phyloP scores from a whole-genome alignment of 2,797 vertebrate species.

The Aythya fuligula region DNA sequence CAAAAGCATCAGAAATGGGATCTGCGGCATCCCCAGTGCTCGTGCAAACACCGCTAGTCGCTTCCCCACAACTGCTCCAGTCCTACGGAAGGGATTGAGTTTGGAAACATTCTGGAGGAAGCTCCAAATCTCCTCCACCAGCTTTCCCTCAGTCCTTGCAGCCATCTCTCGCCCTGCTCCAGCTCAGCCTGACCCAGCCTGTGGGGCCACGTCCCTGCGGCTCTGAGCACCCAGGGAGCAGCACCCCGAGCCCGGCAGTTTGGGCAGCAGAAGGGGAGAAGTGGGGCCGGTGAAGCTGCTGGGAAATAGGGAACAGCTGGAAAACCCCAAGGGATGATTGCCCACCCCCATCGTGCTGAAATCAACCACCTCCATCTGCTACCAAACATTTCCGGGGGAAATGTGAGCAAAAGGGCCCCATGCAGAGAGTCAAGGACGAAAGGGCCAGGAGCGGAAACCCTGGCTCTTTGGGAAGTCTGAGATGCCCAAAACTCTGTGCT shows the following conservation, averaged over 20 bases:
- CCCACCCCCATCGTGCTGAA: too few relatives aligned
- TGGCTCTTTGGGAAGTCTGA: too few relatives aligned
- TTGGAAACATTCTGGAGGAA: neutral
- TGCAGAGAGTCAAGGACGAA: accelerated
- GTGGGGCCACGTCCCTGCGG: too few relatives aligned
- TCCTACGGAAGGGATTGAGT: accelerated
- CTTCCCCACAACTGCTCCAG: neutral
- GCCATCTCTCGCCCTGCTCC: neutral
- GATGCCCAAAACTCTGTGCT: too few relatives aligned
- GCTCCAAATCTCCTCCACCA: neutral
- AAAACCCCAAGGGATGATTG: neutral
- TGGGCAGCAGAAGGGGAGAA: too few relatives aligned
- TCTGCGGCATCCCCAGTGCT: neutral
- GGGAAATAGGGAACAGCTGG: neutral
- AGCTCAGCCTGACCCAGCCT: too few relatives aligned
- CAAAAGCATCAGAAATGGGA: accelerated
- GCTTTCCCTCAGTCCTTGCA: neutral
- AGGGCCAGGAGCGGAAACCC: neutral
- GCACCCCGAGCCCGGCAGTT: neutral
- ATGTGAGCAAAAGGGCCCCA: neutral
- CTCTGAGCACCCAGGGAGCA: neutral
- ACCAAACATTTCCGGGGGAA: accelerated
- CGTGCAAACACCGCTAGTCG: neutral
- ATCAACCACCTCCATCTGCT: neutral
- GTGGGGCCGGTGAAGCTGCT: neutral